Percentiles rank a stretch among this genome's conserved stretches.
These are phyloP conservation scores for Halichoerus grypus DNA, from an alignment of 2,113 vertebrate genomes.

Conservation along the genomic window DNA sequence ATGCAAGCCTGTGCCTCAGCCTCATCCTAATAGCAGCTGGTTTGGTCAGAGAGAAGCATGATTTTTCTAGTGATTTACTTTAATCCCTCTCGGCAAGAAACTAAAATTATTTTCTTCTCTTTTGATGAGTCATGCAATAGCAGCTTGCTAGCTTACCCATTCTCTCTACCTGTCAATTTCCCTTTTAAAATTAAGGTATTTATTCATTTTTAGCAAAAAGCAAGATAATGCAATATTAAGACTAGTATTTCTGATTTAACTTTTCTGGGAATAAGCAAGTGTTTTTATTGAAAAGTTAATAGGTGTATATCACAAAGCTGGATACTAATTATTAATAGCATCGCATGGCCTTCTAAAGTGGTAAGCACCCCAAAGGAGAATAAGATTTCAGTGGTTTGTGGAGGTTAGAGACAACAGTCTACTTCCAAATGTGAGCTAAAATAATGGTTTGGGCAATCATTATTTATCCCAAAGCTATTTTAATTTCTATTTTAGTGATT, in stretches of 20 bases:
- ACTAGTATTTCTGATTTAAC: slow-evolving; percentile 50
- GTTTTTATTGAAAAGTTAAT: slow-evolving; percentile 47
- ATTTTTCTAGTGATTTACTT: slow-evolving; percentile 78
- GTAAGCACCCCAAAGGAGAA: slow-evolving; percentile 70
- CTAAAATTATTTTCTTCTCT: slow-evolving; percentile 77
- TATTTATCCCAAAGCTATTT: slow-evolving; percentile 81
- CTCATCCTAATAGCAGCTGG: slow-evolving; percentile 41
- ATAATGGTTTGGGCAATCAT: slow-evolving; percentile 68
- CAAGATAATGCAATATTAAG: slow-evolving; percentile 57
- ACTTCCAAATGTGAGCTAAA: slow-evolving; percentile 72
- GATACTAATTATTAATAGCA: slow-evolving; percentile 68
- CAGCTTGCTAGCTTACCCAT: slow-evolving; percentile 66
- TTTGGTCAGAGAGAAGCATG: slow-evolving; percentile 66
- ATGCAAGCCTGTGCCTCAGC: neutral
- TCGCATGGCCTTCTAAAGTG: neutral
- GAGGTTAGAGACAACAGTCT: slow-evolving; percentile 75
- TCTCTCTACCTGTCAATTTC: slow-evolving; percentile 62
- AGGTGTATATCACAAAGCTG: neutral
- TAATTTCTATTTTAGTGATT: slow-evolving; percentile 83
- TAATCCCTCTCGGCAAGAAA: slow-evolving; percentile 72
- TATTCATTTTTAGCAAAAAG: slow-evolving; percentile 71
- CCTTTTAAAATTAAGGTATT: slow-evolving; percentile 64
- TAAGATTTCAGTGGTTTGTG: slow-evolving; percentile 70
- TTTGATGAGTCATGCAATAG: slow-evolving; percentile 66
- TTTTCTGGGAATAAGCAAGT: neutral